Conservation (phyloP, 2,113 vertebrate genomes). For the Pterocles gutturalis region DNA sequence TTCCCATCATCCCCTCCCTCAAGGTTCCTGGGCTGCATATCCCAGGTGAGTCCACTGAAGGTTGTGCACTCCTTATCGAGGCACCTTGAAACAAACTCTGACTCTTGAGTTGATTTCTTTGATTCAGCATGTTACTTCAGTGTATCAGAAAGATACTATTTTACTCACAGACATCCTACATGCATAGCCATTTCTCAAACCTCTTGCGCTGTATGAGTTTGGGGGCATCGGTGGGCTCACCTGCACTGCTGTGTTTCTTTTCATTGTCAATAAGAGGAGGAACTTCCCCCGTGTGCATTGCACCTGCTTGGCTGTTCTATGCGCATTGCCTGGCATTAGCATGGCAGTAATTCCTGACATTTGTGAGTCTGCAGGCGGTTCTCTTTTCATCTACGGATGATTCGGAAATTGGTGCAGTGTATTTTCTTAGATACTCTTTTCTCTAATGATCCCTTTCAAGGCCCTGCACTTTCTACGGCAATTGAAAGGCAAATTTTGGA, state of each 20-base stretch:
- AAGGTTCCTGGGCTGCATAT: not conserved
- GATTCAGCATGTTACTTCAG: not conserved
- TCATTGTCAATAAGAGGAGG: not conserved
- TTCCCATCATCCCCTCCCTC: not conserved
- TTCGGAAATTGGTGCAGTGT: not conserved
- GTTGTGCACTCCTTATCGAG: not conserved
- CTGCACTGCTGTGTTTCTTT: rapidly evolving
- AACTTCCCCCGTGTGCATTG: not conserved
- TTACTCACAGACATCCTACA: not conserved
- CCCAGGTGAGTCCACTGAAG: not conserved
- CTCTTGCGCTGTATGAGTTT: not conserved
- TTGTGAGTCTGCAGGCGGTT: not conserved
- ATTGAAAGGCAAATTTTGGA: not conserved
- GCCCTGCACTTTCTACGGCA: rapidly evolving
- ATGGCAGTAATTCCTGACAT: not conserved
- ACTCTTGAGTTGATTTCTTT: too few relatives aligned
- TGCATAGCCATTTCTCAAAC: not conserved
- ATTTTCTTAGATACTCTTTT: not conserved
- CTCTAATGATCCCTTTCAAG: not conserved
- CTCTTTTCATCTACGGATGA: not conserved
- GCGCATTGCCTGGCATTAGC: not conserved
- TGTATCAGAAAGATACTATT: not conserved
- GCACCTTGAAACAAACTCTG: not conserved
- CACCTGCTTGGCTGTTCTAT: not conserved
- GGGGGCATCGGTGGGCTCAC: not conserved